Percentiles rank a stretch among this genome's conserved stretches.
These are phyloP conservation scores for Gastracanthus pulcherrimus DNA, from an alignment of 2,888 invertebrate species.

Conservation along the genomic window DNA sequence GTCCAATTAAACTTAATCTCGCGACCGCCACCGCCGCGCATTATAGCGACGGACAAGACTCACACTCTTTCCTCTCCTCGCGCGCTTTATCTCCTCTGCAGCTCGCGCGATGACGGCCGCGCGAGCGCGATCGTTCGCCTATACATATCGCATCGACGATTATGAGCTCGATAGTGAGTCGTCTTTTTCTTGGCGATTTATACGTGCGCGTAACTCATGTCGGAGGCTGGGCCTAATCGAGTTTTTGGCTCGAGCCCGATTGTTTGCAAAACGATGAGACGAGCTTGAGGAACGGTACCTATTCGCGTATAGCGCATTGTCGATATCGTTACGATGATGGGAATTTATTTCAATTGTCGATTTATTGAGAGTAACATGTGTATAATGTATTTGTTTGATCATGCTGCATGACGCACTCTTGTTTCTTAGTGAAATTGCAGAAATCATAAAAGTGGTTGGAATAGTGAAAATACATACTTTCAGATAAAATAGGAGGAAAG, in stretches of 20 bases:
- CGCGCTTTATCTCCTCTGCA: too few species aligned
- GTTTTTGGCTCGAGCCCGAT: neutral
- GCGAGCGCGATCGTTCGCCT: too few species aligned
- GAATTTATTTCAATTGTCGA: slow-evolving; percentile 5
- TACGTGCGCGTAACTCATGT: too few species aligned
- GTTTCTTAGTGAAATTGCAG: too few species aligned
- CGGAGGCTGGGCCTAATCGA: neutral
- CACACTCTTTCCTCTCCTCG: neutral
- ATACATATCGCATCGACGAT: neutral
- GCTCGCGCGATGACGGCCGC: too few species aligned
- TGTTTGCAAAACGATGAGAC: neutral
- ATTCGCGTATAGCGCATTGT: too few species aligned
- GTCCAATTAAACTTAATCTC: slow-evolving; percentile 74
- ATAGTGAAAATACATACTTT: too few species aligned
- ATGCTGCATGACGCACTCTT: too few species aligned
- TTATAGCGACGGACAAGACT: neutral
- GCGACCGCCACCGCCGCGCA: slow-evolving; percentile 7
- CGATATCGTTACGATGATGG: too few species aligned
- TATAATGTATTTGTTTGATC: neutral
- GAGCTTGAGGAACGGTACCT: too few species aligned
- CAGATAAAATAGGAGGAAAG: too few species aligned
- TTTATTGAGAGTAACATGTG: slow-evolving; percentile 1
- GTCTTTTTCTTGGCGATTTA: neutral
- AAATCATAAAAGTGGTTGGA: too few species aligned
- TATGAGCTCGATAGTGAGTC: slow-evolving; percentile 1